These are phyloP conservation scores for Galeruca laticollis DNA, from an alignment of 2,888 invertebrate genomes.

Conservation along the genomic window DNA sequence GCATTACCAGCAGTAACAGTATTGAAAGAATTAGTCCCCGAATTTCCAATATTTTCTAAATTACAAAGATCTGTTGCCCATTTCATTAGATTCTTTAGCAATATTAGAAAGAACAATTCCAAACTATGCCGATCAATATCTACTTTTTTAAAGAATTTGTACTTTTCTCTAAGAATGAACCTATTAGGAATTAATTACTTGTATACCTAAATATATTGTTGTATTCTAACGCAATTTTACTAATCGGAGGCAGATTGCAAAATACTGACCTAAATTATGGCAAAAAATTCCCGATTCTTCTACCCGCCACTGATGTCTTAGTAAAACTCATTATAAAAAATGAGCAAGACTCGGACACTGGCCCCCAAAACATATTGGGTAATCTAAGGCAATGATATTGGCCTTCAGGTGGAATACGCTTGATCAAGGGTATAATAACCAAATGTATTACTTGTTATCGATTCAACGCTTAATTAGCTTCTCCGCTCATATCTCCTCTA, in stretches of 20 bases:
- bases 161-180: neutral
- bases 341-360: neutral
- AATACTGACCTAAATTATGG: too few species aligned
- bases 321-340: neutral
- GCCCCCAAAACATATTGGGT: neutral
- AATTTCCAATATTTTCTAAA: slow-evolving; percentile 5
- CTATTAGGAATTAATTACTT: neutral
- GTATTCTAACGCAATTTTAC: neutral
- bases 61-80: neutral
- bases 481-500: neutral
- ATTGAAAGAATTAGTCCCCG: neutral
- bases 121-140: neutral
- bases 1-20: too few species aligned
- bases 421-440: too few species aligned
- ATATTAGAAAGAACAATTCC: neutral
- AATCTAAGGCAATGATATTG: neutral
- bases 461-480: neutral
- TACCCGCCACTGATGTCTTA: neutral
- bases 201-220: neutral
- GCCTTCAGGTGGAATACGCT: neutral
- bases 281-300: neutral
- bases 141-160: neutral
- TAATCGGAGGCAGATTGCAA: too few species aligned
- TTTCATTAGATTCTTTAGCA: neutral
- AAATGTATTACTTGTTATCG: too few species aligned